These are phyloP conservation scores for Zaprionus ornatus DNA, from an alignment of 1,140 invertebrate species.

Conservation along the genomic window DNA sequence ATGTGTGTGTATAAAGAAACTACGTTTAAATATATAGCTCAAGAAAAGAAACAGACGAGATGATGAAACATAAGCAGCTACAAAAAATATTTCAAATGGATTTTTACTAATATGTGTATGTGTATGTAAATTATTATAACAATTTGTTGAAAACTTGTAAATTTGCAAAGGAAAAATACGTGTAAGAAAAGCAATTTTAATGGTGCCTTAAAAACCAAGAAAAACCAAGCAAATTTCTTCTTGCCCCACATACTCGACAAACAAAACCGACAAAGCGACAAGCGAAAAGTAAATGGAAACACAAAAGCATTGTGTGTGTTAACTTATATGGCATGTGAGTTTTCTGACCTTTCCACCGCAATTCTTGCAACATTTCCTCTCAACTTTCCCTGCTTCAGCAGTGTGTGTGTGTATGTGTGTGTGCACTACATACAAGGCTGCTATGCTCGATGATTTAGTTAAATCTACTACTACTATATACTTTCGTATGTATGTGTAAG, in stretches of 20 bases:
- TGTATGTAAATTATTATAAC: slow-evolving; percentile 52
- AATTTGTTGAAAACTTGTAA: slow-evolving; percentile 81
- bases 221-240: slow-evolving; percentile 81
- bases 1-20: slow-evolving; percentile 67
- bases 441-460: slow-evolving; percentile 31
- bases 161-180: slow-evolving; percentile 83
- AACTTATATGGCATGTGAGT: slow-evolving; percentile 60
- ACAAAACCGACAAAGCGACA: slow-evolving; percentile 23
- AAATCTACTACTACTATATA: slow-evolving; percentile 16
- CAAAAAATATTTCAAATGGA: slow-evolving; percentile 34
- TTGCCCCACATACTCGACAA: slow-evolving; percentile 45
- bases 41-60: slow-evolving; percentile 55
- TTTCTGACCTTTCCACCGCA: slow-evolving; percentile 60
- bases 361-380: slow-evolving; percentile 45
- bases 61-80: slow-evolving; percentile 43
- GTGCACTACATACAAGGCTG: not conserved
- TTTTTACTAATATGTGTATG: slow-evolving; percentile 53
- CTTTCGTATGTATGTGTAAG: slow-evolving; percentile 28
- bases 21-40: slow-evolving; percentile 53
- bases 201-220: slow-evolving; percentile 84
- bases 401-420: not conserved
- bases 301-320: slow-evolving; percentile 20
- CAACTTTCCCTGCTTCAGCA: slow-evolving; percentile 38
- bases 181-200: slow-evolving; percentile 84
- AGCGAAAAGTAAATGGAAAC: slow-evolving; percentile 31